Base-by-base conservation (phyloP, 64 coral and sea anemone species). In the Actinia equina region DNA sequence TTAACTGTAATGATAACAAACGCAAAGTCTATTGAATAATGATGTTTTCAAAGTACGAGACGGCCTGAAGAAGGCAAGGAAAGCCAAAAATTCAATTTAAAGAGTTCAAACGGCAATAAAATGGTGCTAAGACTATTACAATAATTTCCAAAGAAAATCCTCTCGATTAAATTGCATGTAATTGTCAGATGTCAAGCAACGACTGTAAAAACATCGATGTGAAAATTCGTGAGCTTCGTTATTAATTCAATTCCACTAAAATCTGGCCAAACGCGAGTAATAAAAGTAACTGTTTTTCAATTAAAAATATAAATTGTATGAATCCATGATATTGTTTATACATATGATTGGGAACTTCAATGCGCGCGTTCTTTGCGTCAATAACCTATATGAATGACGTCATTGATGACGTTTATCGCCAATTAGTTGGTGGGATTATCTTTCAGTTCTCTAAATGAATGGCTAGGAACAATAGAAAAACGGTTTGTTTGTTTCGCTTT, bases 1-100 rank as follows among this genome's bases (percentile, higher is more conserved):
- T 74, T 74, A 13, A 81, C 27, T 81, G 45, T 15, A 81, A 81
- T 81, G 52, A 81, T n/a, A 81, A 81, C 49, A 81, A 81, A 52
- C 0, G 19, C 10, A 74, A 20, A 23, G 62, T 65, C 62, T n/a
- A 74, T 74, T 74, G 26, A 74, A 74, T 74, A 74, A 30, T 74
- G 69, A 74, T 74, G 69, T 74, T 30, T 30, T 74, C 27, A 74
- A 74, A 25, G 69, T 14, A 74, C 69, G 13, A 74, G 69, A 41
- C 12, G 5, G n/a, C 3, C 2, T 1, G 25, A 74, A 1, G 25
- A 15, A 65, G 2, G 62, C 5, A n/a, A n/a, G 7, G 10, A 65
- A 65, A n/a, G 20, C 10, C 19, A 65, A 4, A 65, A n/a, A 8
- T 65, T 65, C 22, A 5, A 65, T 2, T 30, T 42, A 30, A 41